Percentiles rank a stretch among this genome's conserved stretches.
These are phyloP conservation scores for Contarinia nasturtii DNA, from an alignment of 1,140 invertebrate species.

Conservation along the genomic window DNA sequence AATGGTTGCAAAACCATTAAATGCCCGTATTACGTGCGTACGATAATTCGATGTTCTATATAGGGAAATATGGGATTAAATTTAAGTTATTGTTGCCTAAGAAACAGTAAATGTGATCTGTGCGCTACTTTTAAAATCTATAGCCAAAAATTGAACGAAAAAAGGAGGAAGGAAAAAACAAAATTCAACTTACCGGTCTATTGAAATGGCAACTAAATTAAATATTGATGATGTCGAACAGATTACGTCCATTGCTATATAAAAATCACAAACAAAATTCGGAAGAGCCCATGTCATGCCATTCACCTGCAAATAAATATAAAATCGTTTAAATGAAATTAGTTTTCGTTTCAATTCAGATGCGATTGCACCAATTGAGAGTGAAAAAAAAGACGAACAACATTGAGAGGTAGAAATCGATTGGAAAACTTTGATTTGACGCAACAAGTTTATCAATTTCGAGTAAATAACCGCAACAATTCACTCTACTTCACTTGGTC, in stretches of 20 bases:
- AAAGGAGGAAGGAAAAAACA: not conserved
- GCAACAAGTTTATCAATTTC: not conserved
- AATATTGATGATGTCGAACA: conserved; percentile 98
- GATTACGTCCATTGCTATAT: conserved; percentile 96
- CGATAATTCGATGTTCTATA: too few species aligned
- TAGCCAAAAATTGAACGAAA: not conserved
- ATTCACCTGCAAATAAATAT: conserved; percentile 41
- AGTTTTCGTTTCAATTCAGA: too few species aligned
- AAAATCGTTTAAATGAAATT: conserved; percentile 4
- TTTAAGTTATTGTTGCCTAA: too few species aligned
- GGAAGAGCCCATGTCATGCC: conserved; percentile 75
- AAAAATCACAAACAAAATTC: conserved; percentile 87
- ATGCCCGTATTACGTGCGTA: too few species aligned
- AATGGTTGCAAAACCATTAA: too few species aligned
- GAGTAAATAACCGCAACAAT: too few species aligned
- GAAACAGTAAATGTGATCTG: too few species aligned
- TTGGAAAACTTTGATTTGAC: not conserved
- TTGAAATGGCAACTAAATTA: conserved; percentile 94
- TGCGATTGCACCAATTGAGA: too few species aligned
- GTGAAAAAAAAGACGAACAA: conserved; percentile 1
- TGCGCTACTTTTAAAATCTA: too few species aligned
- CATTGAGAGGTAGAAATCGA: conserved; percentile 2
- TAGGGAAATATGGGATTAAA: too few species aligned
- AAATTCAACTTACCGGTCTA: conserved; percentile 68
- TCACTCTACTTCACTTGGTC: too few species aligned